Evolutionary conservation across 2,797 vertebrate genomes (phyloP).

Genomic region (Notolabrus celidotus): DNA sequence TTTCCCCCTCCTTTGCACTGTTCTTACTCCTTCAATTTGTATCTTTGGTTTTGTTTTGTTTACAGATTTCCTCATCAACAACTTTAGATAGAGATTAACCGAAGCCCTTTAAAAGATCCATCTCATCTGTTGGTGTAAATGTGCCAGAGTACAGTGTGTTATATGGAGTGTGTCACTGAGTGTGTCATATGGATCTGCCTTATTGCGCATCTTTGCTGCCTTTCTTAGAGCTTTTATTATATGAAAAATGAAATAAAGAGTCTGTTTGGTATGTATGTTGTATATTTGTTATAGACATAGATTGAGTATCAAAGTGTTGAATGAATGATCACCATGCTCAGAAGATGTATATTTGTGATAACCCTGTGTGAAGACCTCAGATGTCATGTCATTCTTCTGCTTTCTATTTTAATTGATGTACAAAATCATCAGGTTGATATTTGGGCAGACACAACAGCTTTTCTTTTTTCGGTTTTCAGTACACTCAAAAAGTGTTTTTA

Average conservation of each 20-base stretch:
- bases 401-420: conserved; percentile 57
- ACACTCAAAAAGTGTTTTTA: conserved; percentile 27
- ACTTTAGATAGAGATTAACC: conserved; percentile 62
- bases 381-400: conserved; percentile 62
- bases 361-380: conserved; percentile 71
- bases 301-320: conserved; percentile 65
- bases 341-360: conserved; percentile 79
- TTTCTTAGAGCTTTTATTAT: conserved; percentile 88
- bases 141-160: conserved; percentile 72
- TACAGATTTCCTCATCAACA: conserved; percentile 33
- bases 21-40: background rate
- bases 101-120: conserved; percentile 84
- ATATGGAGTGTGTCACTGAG: conserved; percentile 64
- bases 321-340: conserved; percentile 72
- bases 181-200: conserved; percentile 91
- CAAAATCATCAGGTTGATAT: conserved; percentile 38
- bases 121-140: conserved; percentile 71
- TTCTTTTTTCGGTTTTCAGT: conserved; percentile 31
- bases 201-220: conserved; percentile 93
- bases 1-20: conserved; percentile 2
- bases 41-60: background rate
- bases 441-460: conserved; percentile 37
- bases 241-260: conserved; percentile 73
- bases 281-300: conserved; percentile 77
- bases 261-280: conserved; percentile 78